These are phyloP conservation scores for Caenorhabditis zanzibari DNA, from an alignment of 2,888 invertebrate species.

Conservation along the genomic window DNA sequence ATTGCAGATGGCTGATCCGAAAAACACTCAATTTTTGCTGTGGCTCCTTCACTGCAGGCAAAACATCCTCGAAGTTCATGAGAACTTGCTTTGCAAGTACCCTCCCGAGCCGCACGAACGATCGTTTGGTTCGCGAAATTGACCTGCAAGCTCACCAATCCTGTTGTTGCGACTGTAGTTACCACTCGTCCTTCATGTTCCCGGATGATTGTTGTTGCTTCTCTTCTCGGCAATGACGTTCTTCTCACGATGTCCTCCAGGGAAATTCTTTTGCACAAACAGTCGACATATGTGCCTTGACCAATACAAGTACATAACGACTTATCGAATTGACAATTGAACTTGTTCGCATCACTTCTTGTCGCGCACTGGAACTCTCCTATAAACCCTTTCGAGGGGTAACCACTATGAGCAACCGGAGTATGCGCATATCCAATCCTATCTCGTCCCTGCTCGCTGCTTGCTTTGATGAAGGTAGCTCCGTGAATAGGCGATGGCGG, in stretches of 20 bases:
- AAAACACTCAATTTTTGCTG: background rate
- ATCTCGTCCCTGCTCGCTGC: background rate
- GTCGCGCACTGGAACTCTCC: conserved; percentile 8
- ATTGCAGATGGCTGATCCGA: background rate
- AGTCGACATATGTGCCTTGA: background rate
- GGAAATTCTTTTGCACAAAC: background rate
- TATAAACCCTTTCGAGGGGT: background rate
- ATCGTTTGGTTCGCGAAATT: conserved; percentile 3
- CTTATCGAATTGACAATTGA: conserved; percentile 1
- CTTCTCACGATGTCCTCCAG: background rate
- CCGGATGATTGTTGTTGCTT: background rate
- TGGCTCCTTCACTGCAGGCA: background rate
- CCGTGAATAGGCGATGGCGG: conserved; percentile 24
- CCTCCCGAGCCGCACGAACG: conserved; percentile 6
- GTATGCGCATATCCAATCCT: background rate
- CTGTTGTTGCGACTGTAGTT: background rate
- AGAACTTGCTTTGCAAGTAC: background rate
- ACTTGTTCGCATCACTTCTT: background rate
- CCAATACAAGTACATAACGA: background rate
- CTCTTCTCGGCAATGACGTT: conserved; percentile 2
- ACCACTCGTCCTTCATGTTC: background rate
- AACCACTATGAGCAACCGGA: background rate
- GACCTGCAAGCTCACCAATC: conserved; percentile 4
- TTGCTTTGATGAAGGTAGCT: conserved; percentile 35
- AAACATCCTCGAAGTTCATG: background rate